Conservation (phyloP, 2,797 vertebrate genomes). For the Alosa sapidissima region DNA sequence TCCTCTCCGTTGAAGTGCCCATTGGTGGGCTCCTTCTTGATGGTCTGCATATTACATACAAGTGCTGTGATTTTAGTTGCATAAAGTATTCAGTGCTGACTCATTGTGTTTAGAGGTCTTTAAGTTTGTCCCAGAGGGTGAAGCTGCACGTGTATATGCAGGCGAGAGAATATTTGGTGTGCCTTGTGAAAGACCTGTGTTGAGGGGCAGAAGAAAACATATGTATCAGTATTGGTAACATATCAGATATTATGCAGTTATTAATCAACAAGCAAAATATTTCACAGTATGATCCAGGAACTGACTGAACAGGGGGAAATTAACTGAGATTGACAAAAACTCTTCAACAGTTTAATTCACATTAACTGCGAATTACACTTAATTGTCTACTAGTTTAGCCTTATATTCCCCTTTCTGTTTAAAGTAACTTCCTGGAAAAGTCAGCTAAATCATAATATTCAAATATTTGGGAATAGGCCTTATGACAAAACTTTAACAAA, state of each 20-base stretch:
- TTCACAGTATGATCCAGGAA: neutral
- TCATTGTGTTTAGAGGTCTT: constrained; percentile 40
- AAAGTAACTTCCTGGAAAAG: neutral
- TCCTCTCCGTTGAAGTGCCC: constrained; percentile 78
- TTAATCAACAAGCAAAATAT: neutral
- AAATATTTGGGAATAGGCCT: neutral
- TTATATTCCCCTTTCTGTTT: neutral
- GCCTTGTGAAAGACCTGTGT: constrained; percentile 43
- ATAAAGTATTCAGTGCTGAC: constrained; percentile 51
- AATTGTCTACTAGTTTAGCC: neutral
- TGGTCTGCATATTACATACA: constrained; percentile 81
- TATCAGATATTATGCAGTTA: neutral
- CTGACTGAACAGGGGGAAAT: neutral
- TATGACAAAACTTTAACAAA: neutral
- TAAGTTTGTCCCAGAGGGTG: constrained; percentile 34
- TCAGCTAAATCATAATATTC: neutral
- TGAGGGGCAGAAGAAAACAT: constrained; percentile 37
- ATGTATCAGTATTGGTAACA: neutral
- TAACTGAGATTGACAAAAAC: neutral
- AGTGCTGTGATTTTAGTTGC: constrained; percentile 53
- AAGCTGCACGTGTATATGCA: constrained; percentile 33
- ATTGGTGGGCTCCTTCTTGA: constrained; percentile 84
- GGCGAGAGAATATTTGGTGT: constrained; percentile 39
- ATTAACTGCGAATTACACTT: neutral
- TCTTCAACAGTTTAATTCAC: neutral